Evolutionary conservation across 2,113 vertebrate genomes (phyloP).

Genomic region (Pedetes capensis): DNA sequence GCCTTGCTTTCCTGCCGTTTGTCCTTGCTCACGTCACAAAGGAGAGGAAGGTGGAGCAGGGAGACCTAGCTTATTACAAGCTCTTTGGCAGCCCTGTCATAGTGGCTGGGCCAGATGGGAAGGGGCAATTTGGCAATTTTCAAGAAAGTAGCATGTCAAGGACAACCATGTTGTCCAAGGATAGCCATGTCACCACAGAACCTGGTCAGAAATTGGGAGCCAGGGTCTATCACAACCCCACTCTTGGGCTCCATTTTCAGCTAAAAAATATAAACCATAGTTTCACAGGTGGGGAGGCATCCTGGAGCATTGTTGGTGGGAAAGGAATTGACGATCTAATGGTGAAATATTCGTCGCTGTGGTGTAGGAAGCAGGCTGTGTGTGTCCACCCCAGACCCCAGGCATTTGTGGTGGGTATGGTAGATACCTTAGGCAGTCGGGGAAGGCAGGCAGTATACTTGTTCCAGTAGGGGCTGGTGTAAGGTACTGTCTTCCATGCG

Average conservation of each 20-base stretch:
- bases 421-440: slow-evolving; percentile 72
- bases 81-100: not conserved
- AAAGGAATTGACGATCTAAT: not conserved
- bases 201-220: not conserved
- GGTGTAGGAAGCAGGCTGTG: not conserved
- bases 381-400: not conserved
- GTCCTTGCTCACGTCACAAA: slow-evolving; percentile 46
- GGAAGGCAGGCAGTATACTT: slow-evolving; percentile 69
- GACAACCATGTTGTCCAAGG: not conserved
- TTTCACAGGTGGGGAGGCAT: not conserved
- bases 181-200: not conserved
- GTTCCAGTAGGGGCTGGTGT: slow-evolving; percentile 62
- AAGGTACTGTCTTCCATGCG: slow-evolving; percentile 69
- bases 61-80: not conserved
- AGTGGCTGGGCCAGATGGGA: not conserved
- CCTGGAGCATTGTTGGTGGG: not conserved
- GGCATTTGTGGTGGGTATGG: not conserved
- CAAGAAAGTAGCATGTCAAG: not conserved
- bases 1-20: not conserved
- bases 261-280: not conserved
- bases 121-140: not conserved
- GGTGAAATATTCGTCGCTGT: not conserved
- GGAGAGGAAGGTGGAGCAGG: not conserved
- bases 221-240: not conserved
- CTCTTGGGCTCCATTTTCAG: not conserved